Base-by-base conservation (phyloP, 2,888 invertebrate species). In the Tribolium freemani region DNA sequence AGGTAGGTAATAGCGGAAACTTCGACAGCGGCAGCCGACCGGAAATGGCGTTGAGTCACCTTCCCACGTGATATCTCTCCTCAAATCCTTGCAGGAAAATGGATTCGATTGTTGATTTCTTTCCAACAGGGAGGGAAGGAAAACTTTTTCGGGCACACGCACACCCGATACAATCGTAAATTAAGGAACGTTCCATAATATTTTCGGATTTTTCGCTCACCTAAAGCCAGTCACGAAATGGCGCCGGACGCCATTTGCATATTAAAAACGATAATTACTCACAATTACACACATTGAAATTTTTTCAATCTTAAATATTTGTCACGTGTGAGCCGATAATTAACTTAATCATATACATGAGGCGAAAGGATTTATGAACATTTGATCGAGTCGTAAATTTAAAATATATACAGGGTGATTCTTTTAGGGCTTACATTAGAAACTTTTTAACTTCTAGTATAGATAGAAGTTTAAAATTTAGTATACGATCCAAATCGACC, bases 281-380 rank as follows among this genome's bases (percentile, higher is more conserved):
- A 5, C 45, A 60, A 20, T 21, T 60, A 11, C 44, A 60, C 9
- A n/a, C 16, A 6, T 13, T n/a, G 11, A 3, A 8, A n/a, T 11
- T 13, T 13, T 10, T 8, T 31, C n/a, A 13, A 57, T 16, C 16
- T 16, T 2, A 50, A 50, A 57, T 26, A 26, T 26, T 38, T 44
- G 31, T 70, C 46, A 26, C 70, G 70, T 71, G 70, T 57, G 44
- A 50, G 56, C 30, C 57, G 50, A 71, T 71, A 57, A 71, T 71
- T 71, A 71, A 71, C 57, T 71, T 71, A 71, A 70, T 70, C 56
- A 71, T 63, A 50, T 54, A 54, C 61, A 63, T 16, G 53, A 53
- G 38, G 3, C 38, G 38, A 48, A 31, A 71, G 57, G 58, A 71
- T 71, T 71, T 71, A 71, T 60, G 66, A 60, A 45, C 50, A 66